Conservation (phyloP, 2,797 vertebrate genomes). For the Uromys caudimaculatus region DNA sequence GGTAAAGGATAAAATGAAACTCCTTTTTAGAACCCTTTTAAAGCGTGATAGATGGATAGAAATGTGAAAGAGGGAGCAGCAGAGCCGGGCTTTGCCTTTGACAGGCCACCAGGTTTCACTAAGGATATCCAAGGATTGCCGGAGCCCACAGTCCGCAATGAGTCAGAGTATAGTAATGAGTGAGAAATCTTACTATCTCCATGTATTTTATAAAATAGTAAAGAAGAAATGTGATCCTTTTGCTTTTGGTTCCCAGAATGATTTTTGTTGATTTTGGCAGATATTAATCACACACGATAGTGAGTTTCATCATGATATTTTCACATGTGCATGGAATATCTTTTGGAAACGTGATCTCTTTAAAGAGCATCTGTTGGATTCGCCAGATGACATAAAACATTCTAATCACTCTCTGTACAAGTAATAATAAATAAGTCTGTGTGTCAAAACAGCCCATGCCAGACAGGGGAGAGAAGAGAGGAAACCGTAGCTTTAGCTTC, state of each 20-base stretch:
- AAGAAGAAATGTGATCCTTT: neutral
- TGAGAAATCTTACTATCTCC: neutral
- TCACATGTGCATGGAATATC: neutral
- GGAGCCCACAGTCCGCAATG: neutral
- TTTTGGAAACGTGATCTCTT: neutral
- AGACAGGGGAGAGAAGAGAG: neutral
- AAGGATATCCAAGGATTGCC: neutral
- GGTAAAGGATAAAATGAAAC: neutral
- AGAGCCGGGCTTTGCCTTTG: neutral
- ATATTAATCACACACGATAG: neutral
- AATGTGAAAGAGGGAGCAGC: neutral
- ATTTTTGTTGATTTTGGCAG: neutral
- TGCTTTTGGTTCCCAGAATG: neutral
- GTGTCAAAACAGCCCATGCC: neutral
- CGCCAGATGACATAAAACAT: neutral
- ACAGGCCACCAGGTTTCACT: neutral
- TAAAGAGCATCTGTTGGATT: conserved; percentile 16
- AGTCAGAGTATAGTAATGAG: neutral
- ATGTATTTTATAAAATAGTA: conserved; percentile 22
- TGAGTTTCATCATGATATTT: neutral
- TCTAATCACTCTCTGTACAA: neutral
- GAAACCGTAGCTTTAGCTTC: neutral
- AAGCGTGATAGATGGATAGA: neutral
- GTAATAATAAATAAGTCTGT: neutral
- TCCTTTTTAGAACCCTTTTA: neutral